Conservation (phyloP, 2,888 invertebrate genomes). For the Amiota communis region DNA sequence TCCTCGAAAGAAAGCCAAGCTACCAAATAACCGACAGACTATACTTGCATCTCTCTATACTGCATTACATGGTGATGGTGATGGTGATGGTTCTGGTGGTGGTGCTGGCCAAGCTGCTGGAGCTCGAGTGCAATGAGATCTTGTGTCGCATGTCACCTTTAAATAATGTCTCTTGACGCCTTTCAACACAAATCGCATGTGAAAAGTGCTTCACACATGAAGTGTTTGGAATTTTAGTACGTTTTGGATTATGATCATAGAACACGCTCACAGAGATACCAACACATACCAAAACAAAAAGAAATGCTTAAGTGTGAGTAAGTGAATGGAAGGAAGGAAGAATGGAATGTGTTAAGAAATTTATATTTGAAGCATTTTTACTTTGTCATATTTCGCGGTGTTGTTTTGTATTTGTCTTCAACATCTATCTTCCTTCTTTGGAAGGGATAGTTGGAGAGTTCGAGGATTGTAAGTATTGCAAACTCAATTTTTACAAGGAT, state of each 20-base stretch:
- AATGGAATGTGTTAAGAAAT: not conserved
- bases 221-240: constrained; percentile 55
- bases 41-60: constrained; percentile 4
- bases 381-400: constrained; percentile 22
- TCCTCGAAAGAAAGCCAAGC: not conserved
- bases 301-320: not conserved
- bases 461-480: no score
- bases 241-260: constrained; percentile 56
- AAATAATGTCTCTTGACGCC: constrained; percentile 69
- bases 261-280: constrained; percentile 26
- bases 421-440: no score
- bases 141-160: constrained; percentile 65
- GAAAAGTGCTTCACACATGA: constrained; percentile 68
- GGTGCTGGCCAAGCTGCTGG: constrained; percentile 11
- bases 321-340: constrained; percentile 29
- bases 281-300: not conserved
- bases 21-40: constrained; percentile 37
- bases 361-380: constrained; percentile 5
- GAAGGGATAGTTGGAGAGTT: no score
- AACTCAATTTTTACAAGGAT: no score
- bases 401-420: not conserved
- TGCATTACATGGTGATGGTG: constrained; percentile 7
- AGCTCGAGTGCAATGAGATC: constrained; percentile 46
- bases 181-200: constrained; percentile 70
- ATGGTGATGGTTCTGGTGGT: not conserved